Evolutionary conservation across 2,888 invertebrate genomes (phyloP).

Genomic region (Dryadula phaetusa): DNA sequence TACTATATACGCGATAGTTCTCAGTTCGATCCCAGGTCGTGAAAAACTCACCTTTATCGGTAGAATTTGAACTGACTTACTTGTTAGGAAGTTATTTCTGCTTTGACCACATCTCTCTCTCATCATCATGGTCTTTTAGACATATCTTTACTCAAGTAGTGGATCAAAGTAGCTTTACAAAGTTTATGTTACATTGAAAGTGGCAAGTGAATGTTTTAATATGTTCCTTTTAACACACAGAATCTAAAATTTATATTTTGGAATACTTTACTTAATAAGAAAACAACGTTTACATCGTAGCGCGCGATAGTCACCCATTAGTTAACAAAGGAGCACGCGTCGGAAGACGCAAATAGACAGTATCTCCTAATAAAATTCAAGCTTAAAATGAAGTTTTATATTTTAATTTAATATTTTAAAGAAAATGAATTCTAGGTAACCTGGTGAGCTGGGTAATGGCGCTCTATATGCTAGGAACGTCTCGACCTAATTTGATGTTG

Average conservation of each 20-base stretch:
- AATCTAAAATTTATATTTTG: background rate
- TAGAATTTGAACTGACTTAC: too few species aligned
- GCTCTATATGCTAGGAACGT: conserved; percentile 39
- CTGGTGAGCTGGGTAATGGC: conserved; percentile 32
- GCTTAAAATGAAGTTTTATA: conserved; percentile 18
- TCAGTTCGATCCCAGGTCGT: too few species aligned
- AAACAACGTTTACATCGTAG: background rate
- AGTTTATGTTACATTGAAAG: too few species aligned
- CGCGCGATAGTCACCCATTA: conserved; percentile 1
- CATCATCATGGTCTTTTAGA: too few species aligned
- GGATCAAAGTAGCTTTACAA: too few species aligned
- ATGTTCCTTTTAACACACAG: background rate
- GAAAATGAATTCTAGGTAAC: conserved; percentile 31
- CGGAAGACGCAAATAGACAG: conserved; percentile 10
- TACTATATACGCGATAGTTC: too few species aligned
- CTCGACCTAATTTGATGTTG: conserved; percentile 41
- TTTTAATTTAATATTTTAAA: conserved; percentile 31
- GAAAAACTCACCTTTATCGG: too few species aligned
- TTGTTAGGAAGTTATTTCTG: too few species aligned
- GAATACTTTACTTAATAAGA: background rate
- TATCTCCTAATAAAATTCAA: conserved; percentile 5
- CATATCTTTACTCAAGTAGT: too few species aligned
- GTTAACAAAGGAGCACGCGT: conserved; percentile 15
- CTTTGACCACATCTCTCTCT: too few species aligned
- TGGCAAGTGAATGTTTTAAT: too few species aligned